phyloP scores from a whole-genome alignment of 2,797 vertebrate species.

The Centropyge bicolor region DNA sequence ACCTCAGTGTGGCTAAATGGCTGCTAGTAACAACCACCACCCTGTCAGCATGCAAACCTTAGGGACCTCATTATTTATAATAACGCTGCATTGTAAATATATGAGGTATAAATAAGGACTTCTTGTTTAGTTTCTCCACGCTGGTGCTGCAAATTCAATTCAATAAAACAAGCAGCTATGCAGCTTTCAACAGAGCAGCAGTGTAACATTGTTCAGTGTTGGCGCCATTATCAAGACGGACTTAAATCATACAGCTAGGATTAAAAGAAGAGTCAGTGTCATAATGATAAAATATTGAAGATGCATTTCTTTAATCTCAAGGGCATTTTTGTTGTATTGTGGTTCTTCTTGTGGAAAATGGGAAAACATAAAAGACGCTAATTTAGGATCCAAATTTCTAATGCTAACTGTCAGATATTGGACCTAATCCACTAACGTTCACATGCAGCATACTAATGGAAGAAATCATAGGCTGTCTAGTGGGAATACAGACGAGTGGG shows the following conservation, averaged over 20 bases:
- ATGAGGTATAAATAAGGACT: constrained; percentile 53
- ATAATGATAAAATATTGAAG: neutral
- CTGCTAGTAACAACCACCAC: constrained; percentile 68
- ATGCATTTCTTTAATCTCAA: neutral
- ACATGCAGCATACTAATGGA: neutral
- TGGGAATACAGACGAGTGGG: neutral
- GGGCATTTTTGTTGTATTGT: neutral
- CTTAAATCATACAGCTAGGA: neutral
- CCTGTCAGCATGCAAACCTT: constrained; percentile 71
- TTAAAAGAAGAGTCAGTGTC: neutral
- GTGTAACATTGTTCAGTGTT: neutral
- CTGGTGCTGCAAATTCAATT: constrained; percentile 26
- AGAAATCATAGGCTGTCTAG: neutral
- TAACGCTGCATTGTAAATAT: constrained; percentile 63
- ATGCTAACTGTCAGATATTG: neutral
- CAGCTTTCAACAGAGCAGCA: neutral
- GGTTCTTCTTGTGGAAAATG: neutral
- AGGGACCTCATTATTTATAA: constrained; percentile 82
- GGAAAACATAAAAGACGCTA: neutral
- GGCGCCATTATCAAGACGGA: neutral
- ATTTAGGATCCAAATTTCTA: neutral
- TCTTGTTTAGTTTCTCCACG: constrained; percentile 48
- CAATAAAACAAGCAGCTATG: constrained; percentile 25
- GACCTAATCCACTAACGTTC: neutral
- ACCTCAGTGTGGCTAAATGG: constrained; percentile 61